Base-by-base conservation (phyloP, 2,888 invertebrate species). In the Argyresthia goedartella region DNA sequence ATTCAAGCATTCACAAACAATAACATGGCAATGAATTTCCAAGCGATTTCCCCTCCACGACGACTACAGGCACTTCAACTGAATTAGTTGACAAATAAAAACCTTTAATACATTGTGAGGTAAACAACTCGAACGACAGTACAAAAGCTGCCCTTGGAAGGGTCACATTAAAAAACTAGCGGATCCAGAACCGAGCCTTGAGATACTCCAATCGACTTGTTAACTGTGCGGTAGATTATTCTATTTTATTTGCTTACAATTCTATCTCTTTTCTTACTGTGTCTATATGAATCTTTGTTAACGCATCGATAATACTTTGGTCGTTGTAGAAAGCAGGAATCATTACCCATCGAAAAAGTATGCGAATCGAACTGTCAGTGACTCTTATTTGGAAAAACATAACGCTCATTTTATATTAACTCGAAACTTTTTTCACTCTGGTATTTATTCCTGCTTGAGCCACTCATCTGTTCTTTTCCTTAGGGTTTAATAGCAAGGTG, bases 81-180 rank as follows among this genome's bases (percentile, higher is more conserved):
- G 50, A 67, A 71, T 71, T 73, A 66, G 67, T 74, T 78, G 74
- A 70, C 65, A 64, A 65, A 60, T 39, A 42, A 49, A 49, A 67
- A 67, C 66, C 57, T 63, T 59, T 35, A 14, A 13, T 49, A 62
- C 62, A 63, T 59, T 59, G 59, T 63, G 58, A 58, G 64, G 71
- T 70, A 76, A 76, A 73, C 74, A 71, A 69, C 61, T 67, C 60
- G 53, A 59, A 67, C 60, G 59, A 56, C 58, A 56, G 61, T 59
- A 73, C 65, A 76, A 78, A 73, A 60, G 61, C 64, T 61, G 73
- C 65, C 78, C 76, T 81, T 77, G 69, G 61, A 71, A 64, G 64
- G 73, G 77, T 77, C 77, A 77, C 69, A 72, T 67, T 62, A 67
- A 58, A 69, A 25, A 25, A 25, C 65, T 69, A 68, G 63, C 59